Evolutionary conservation across 2,888 invertebrate genomes (phyloP).

Genomic region (Phoenoteleia sp.): DNA sequence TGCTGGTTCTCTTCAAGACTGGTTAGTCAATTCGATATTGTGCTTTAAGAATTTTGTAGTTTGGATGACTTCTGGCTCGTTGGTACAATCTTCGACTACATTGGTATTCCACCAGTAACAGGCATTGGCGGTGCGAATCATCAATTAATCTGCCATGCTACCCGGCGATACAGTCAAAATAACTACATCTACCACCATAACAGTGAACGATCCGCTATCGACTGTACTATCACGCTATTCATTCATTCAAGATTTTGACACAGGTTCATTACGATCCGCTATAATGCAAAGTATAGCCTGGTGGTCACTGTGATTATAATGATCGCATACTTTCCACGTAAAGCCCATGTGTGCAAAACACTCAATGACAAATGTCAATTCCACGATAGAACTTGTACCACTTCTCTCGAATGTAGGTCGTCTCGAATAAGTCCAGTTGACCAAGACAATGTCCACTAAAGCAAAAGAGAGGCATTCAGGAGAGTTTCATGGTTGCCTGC

Average conservation of each 20-base stretch:
- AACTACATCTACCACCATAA: not conserved
- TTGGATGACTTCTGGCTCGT: too few species aligned
- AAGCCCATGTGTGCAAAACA: not conserved
- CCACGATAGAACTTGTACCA: not conserved
- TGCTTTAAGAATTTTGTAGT: too few species aligned
- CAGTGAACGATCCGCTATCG: not conserved
- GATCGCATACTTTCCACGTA: not conserved
- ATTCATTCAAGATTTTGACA: not conserved
- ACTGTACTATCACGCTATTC: not conserved
- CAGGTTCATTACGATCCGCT: not conserved
- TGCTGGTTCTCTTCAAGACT: too few species aligned
- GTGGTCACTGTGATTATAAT: not conserved
- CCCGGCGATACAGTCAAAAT: too few species aligned
- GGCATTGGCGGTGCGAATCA: too few species aligned
- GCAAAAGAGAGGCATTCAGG: not conserved
- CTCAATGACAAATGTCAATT: not conserved
- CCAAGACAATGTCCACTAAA: not conserved
- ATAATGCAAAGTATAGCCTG: not conserved
- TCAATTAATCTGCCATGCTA: too few species aligned
- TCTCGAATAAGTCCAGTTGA: not conserved
- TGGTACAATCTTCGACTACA: too few species aligned
- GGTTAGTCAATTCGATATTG: too few species aligned
- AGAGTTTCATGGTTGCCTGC: not conserved
- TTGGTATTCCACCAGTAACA: too few species aligned
- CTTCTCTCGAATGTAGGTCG: not conserved